Conservation (phyloP, 2,797 vertebrate genomes). For the Parotocinclus haroldoi region DNA sequence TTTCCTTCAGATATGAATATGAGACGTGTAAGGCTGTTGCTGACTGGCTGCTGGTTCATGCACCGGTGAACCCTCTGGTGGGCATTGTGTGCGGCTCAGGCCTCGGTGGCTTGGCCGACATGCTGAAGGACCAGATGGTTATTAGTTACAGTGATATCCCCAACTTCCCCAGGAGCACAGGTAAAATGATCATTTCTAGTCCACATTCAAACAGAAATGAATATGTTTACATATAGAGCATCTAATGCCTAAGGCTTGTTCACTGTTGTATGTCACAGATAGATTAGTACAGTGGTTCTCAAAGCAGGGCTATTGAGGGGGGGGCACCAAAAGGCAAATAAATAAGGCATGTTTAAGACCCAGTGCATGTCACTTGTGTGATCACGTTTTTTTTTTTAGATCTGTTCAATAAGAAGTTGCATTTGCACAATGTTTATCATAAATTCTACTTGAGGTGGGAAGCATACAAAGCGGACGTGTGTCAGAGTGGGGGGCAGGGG, state of each 20-base stretch:
- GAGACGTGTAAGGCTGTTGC: constrained; percentile 73
- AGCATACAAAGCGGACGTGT: too few relatives aligned
- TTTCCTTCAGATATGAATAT: constrained; percentile 62
- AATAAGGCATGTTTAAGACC: too few relatives aligned
- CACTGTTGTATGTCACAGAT: too few relatives aligned
- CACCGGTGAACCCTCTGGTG: constrained; percentile 69
- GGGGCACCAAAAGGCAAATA: too few relatives aligned
- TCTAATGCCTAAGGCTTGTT: constrained; percentile 4
- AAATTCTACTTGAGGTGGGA: too few relatives aligned
- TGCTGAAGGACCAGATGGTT: constrained; percentile 68
- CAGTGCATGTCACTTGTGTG: too few relatives aligned
- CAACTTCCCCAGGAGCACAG: constrained; percentile 84
- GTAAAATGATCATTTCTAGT: constrained; percentile 55
- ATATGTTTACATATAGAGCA: not conserved
- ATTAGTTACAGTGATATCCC: constrained; percentile 83
- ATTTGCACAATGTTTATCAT: too few relatives aligned
- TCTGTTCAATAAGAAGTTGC: too few relatives aligned
- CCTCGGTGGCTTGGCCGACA: constrained; percentile 74
- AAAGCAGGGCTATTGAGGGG: too few relatives aligned
- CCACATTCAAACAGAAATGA: not conserved
- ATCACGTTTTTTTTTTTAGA: too few relatives aligned
- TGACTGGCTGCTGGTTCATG: constrained; percentile 75
- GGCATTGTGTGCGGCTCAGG: constrained; percentile 87
- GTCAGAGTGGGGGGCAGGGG: too few relatives aligned
- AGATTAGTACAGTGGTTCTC: too few relatives aligned